Conservation (phyloP, 2,797 vertebrate species). For the Chelon auratus region DNA sequence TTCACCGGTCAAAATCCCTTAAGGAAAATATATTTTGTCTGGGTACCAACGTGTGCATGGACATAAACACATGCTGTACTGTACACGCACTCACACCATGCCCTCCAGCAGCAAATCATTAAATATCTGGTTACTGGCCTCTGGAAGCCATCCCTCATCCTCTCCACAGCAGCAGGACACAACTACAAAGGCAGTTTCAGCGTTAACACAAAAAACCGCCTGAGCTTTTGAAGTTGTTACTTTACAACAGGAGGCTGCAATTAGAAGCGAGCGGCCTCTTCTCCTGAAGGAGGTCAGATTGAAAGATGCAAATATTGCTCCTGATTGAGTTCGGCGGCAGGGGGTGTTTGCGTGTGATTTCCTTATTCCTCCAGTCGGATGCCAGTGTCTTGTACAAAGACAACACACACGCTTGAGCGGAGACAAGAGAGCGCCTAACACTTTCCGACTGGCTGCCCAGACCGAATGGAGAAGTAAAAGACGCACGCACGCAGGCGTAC, state of each 20-base stretch:
- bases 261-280: slow-evolving; percentile 25
- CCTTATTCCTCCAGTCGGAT: slow-evolving; percentile 31
- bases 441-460: slow-evolving; percentile 71
- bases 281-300: slow-evolving; percentile 31
- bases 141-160: slow-evolving; percentile 55
- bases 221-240: slow-evolving; percentile 62
- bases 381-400: slow-evolving; percentile 64
- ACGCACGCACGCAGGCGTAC: slow-evolving; percentile 20
- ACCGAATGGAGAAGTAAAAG: slow-evolving; percentile 53
- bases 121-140: slow-evolving; percentile 67
- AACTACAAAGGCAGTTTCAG: slow-evolving; percentile 70
- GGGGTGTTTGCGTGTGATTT: slow-evolving; percentile 41
- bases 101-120: slow-evolving; percentile 63
- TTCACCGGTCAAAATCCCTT: slow-evolving; percentile 53
- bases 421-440: slow-evolving; percentile 76
- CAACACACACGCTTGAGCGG: slow-evolving; percentile 66
- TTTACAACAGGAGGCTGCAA: slow-evolving; percentile 41
- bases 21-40: slow-evolving; percentile 24
- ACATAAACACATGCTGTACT: slow-evolving; percentile 39
- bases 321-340: slow-evolving; percentile 12
- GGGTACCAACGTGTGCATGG: background rate
- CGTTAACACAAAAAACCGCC: slow-evolving; percentile 34
- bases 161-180: slow-evolving; percentile 58
- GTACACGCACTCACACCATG: slow-evolving; percentile 16
- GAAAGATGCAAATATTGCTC: slow-evolving; percentile 36